Conservation (phyloP, 2,888 invertebrate genomes). For the Microplitis manilae region DNA sequence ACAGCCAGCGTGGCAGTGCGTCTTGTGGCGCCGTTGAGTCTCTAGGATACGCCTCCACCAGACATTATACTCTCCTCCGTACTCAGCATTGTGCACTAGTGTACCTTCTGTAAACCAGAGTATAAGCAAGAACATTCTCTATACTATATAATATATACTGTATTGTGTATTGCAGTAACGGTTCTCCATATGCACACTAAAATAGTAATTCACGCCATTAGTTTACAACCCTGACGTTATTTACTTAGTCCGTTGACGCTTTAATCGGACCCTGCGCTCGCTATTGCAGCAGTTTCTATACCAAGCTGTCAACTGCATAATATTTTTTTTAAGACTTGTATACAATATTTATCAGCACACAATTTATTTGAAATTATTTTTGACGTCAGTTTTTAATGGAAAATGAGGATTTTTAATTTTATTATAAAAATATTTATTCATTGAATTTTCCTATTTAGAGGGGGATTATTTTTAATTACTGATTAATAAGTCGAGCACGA, state of each 20-base stretch:
- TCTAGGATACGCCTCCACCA: constrained; percentile 60
- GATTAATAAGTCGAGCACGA: no score
- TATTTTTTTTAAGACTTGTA: not conserved
- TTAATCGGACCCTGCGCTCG: constrained; percentile 38
- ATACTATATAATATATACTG: constrained; percentile 27
- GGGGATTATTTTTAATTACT: no score
- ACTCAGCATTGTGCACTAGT: not conserved
- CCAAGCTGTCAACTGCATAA: not conserved
- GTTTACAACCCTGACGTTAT: constrained; percentile 50
- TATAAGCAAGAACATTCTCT: constrained; percentile 45
- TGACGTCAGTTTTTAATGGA: not conserved
- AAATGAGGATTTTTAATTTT: not conserved
- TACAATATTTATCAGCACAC: not conserved
- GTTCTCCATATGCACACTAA: constrained; percentile 58
- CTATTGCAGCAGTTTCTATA: constrained; percentile 7
- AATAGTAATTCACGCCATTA: constrained; percentile 65
- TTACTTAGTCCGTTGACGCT: constrained; percentile 50
- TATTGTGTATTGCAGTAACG: constrained; percentile 9
- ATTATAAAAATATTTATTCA: not conserved
- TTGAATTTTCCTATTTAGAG: not conserved
- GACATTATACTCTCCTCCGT: constrained; percentile 33
- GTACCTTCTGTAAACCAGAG: not conserved
- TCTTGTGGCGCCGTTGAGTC: constrained; percentile 68
- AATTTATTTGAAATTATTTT: not conserved
- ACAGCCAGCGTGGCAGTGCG: constrained; percentile 58